A percentile compares a stretch with the other conserved stretches of the same genome.
phyloP scores from a whole-genome alignment of 2,113 vertebrate species.

The Rhinolophus ferrumequinum region DNA sequence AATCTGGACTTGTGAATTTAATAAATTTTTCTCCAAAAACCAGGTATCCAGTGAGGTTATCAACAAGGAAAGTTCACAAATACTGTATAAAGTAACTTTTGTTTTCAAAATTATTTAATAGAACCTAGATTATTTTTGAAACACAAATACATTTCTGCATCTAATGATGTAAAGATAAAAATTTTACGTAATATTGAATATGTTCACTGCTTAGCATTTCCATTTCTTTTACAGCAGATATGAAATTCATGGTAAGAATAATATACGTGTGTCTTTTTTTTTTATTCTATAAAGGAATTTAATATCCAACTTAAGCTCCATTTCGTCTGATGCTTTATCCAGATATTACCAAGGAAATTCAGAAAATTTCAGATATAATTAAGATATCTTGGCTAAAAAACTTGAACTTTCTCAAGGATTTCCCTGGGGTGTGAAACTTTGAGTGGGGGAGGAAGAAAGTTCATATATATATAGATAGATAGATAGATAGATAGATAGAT shows the following conservation, averaged over 20 bases:
- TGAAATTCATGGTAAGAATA: not conserved
- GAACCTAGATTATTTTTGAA: not conserved
- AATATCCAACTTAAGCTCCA: not conserved
- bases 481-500: too few relatives aligned
- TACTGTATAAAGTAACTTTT: not conserved
- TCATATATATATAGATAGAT: not conserved
- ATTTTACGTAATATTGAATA: not conserved
- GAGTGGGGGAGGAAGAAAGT: not conserved
- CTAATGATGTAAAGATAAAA: not conserved
- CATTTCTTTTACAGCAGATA: not conserved
- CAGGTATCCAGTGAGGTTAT: not conserved
- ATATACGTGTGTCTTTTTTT: not conserved
- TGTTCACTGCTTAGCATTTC: not conserved
- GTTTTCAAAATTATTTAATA: not conserved
- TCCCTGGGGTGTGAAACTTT: not conserved
- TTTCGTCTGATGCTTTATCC: not conserved
- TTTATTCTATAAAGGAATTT: slow-evolving; percentile 6
- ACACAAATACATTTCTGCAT: not conserved
- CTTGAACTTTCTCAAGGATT: not conserved
- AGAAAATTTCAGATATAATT: not conserved
- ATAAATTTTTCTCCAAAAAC: not conserved
- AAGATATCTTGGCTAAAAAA: not conserved
- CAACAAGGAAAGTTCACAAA: not conserved
- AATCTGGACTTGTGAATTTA: not conserved
- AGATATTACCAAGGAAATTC: not conserved